Base-by-base conservation (phyloP, 2,113 vertebrate species). In the Felis catus region DNA sequence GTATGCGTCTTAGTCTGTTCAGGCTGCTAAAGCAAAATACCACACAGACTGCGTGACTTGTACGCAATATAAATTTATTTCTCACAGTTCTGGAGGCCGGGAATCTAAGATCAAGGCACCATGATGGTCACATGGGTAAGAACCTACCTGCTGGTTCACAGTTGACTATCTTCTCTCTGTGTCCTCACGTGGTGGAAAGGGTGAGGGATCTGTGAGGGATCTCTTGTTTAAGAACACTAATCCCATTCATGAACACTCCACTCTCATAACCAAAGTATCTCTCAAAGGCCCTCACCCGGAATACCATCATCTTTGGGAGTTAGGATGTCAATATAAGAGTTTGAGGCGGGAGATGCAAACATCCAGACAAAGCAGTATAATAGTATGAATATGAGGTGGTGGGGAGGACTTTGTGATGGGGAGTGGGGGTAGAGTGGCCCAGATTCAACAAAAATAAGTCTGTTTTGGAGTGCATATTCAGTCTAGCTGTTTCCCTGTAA, bases 391-490 rank as follows among this genome's bases (percentile, higher is more conserved):
- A 61, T 71, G 82, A 80, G 65, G 1, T 10, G 0, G 1, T 19
- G 29, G 41, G 27, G 1, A 58, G 21, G 3, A 2, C 1, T 31
- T 21, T 14, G 10, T 29, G 33, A 1, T n/a, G 14, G 16, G 45
- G 10, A 16, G 1, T 2, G 3, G 29, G 16, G 3, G 19, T 9
- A 66, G 14, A 85, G n/a, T 45, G 45, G 36, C 5, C 25, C n/a
- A 83, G 15, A 58, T 12, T 76, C 18, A 84, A 76, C 71, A 91
- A 97, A 93, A 97, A 73, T 66, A 95, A 82, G 14, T 61, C 4
- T 61, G 29, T 86, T 97, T 97, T 89, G 95, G 39, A 97, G 91
- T 58, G 76, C 3, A 48, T 95, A 48, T 33, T 95, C 86, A 97
- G 88, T 27, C 53, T 12, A 86, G 29, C 97, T 89, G 1, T 90